These are phyloP conservation scores for Phania funesta DNA, from an alignment of 2,888 invertebrate species.

Conservation along the genomic window DNA sequence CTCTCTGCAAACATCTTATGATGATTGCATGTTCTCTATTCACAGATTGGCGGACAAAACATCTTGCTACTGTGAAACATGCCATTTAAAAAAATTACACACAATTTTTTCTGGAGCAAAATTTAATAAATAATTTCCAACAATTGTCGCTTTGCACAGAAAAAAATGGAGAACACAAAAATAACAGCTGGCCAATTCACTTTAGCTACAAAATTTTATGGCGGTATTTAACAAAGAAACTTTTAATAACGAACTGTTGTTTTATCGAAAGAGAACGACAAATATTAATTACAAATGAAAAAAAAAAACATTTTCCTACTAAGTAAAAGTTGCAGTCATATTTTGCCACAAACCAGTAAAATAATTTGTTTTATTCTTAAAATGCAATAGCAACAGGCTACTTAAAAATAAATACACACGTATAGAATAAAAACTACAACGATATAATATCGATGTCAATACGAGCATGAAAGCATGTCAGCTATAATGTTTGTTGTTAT, in stretches of 20 bases:
- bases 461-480: conserved; percentile 14
- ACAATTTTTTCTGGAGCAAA: not conserved
- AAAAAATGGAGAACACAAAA: not conserved
- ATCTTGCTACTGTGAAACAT: conserved; percentile 29
- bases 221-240: conserved; percentile 34
- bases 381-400: conserved; percentile 27
- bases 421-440: not conserved
- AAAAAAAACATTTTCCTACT: conserved; percentile 38
- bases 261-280: conserved; percentile 12
- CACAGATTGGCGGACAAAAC: not conserved
- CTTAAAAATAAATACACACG: not conserved
- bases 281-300: conserved; percentile 39
- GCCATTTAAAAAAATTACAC: conserved; percentile 32
- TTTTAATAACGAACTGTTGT: not conserved
- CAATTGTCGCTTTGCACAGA: conserved; percentile 27
- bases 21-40: conserved; percentile 25
- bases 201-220: conserved; percentile 12
- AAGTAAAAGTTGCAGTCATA: conserved; percentile 25
- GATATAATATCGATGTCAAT: conserved; percentile 16
- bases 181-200: conserved; percentile 48
- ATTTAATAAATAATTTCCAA: conserved; percentile 19
- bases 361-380: too few species aligned
- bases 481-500: conserved; percentile 7
- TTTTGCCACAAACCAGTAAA: not conserved
- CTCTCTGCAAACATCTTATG: not conserved